Evolutionary conservation across 2,888 invertebrate genomes (phyloP), one percentile per base, ranked within the genome.

Genomic region (Sisyra nigra): DNA sequence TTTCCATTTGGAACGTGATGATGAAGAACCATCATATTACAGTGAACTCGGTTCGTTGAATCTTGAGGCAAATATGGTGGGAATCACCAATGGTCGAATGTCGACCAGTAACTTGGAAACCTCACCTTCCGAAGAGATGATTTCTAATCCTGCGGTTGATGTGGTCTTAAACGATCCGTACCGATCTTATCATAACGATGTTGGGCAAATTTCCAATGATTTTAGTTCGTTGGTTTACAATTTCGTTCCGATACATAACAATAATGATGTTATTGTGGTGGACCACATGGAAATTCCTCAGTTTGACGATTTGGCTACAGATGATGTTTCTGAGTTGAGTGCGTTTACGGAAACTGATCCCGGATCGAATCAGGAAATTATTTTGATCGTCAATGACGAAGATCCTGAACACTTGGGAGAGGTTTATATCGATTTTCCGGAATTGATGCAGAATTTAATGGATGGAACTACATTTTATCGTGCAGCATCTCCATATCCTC

Each of bases 401-500:
- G 33, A 41, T 32, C 17, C 19, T 30, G 18, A 40, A 15, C 15
- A 31, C 30, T 29, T 30, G 10, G 18, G 17, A 14, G 8, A 13
- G 19, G 9, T 32, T 15, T 14, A 17, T 32, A 31, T 15, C 13
- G 38, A 42, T 33, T 14, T 19, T 32, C 35, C 24, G 29, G 37
- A 47, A 40, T 13, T 17, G 19, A 15, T 40, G 10, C 11, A 13
- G 4, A 14, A 33, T 33, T 33, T 33, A n/a, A 9, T 18, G 5
- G 19, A 37, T 37, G 41, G 24, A 10, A 31, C 41, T 2, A 31
- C 31, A 17, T 41, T 41, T 15, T 41, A 32, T 43, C 10, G 47
- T 30, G 42, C 47, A 15, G 44, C 47, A 19, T 47, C 47, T n/a
- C 47, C 47, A 3, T 47, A 44, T 42, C 47, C 47, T 39, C 47